Evolutionary conservation across 2,888 invertebrate species (phyloP), one percentile per base, ranked within the genome.

Genomic region (Eupithecia pulchellata): DNA sequence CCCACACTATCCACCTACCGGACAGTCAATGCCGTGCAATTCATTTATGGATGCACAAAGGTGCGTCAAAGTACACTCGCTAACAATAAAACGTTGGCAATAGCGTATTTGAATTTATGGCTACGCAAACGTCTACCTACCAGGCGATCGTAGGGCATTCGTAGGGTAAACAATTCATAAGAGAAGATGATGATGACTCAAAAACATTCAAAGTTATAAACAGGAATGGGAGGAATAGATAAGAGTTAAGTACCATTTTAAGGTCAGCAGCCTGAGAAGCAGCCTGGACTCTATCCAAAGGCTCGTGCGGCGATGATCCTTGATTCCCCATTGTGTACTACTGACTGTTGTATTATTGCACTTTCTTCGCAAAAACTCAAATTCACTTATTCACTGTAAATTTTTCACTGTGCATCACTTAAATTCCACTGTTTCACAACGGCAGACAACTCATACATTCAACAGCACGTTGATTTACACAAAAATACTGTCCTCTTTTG

Each of bases 241-340:
- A 64, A 30, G 63, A 25, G 47, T 20, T 47, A 52, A 11, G 65
- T 87, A 94, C 94, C 94, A 93, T 94, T 91, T 94, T 94, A 75
- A 94, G 90, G 82, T 94, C 93, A 73, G 88, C 79, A 81, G 90
- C 88, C 77, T 92, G 94, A 75, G 94, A 17, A 39, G 72, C 90
- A 77, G 90, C 90, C 81, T 94, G 93, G 76, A 95, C 96, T 89
- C 96, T 95, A 88, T 97, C 97, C 89, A 97, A 95, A 81, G 97
- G 97, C 91, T 97, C 97, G 91, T 97, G 97, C 79, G 96, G 95
- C 85, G 97, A 97, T 80, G 97, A 97, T 85, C 97, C 97, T 91
- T 97, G 97, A 90, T 97, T 97, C 85, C 97, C 97, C 97, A 97
- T 97, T 81, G 78, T 90, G 75, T 66, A 67, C 66, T 72, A 75